Base-by-base conservation (phyloP, 2,113 vertebrate species). In the Ptilonorhynchus violaceus region DNA sequence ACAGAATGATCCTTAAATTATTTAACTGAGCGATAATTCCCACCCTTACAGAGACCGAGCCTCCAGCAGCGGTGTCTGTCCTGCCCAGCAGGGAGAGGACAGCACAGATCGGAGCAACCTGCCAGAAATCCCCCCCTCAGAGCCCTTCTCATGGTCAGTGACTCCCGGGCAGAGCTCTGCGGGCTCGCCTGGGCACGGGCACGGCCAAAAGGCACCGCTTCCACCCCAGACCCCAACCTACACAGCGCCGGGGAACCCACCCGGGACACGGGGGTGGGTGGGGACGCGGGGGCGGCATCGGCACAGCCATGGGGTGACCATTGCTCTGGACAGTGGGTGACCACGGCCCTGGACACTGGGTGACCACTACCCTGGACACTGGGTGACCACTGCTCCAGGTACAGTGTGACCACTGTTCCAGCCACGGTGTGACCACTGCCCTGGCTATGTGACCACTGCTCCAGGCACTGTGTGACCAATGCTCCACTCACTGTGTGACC, bases 311-410 rank as follows among this genome's bases (percentile, higher is more conserved):
- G 0, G 50, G 5, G n/a, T 37, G 59, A 9, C 59, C 35, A 11
- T 22, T 49, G 47, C 47, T 20, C 52, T 16, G 7, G 70, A 6
- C 44, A 37, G 15, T 3, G 13, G 2, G 28, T 42, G 46, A 23
- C 4, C 46, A 20, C 15, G 30, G 24, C 2, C 3, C 50, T 15
- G 5, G 44, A 1, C n/a, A 60, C 4, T 1, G 35, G 1, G 28
- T 52, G 35, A 33, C 25, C 47, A 11, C 18, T 37, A 16, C 41
- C 7, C 10, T 15, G 14, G 39, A 3, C 30, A 64, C 20, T 7
- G 39, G 5, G 15, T 41, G 37, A 13, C 25, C 50, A 42, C 15
- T 33, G 23, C 17, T 3, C 69, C 13, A 41, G 13, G 2, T 33
- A 35, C 5, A 4, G 33, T 7, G 12, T 58, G 21, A n/a, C 56